Percentiles rank a stretch among this genome's conserved stretches.
These are phyloP conservation scores for Butastur rufipennis DNA, from an alignment of 2,113 vertebrate species.

Conservation along the genomic window DNA sequence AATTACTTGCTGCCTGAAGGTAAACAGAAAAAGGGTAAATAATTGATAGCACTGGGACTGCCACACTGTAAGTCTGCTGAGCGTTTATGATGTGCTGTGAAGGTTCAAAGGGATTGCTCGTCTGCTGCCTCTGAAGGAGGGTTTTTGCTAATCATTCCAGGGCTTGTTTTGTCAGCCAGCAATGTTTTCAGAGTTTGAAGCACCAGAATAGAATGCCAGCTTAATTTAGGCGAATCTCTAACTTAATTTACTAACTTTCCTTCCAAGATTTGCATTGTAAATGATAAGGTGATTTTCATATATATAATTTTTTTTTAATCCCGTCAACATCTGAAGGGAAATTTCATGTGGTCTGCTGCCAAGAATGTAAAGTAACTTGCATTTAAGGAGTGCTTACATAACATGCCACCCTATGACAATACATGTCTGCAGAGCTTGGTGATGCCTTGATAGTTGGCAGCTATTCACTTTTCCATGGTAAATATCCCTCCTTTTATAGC, in stretches of 20 bases:
- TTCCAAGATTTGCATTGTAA: constrained; percentile 62
- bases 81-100: constrained; percentile 55
- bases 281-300: constrained; percentile 60
- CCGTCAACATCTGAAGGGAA: constrained; percentile 52
- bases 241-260: constrained; percentile 56
- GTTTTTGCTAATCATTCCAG: constrained; percentile 51
- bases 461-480: background rate
- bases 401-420: constrained; percentile 15
- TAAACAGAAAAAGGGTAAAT: constrained; percentile 84
- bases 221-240: constrained; percentile 58
- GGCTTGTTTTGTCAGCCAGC: constrained; percentile 58
- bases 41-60: constrained; percentile 80
- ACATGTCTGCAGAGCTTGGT: background rate
- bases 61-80: constrained; percentile 54
- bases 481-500: background rate
- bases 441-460: background rate
- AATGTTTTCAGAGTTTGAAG: constrained; percentile 44
- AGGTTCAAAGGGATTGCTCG: constrained; percentile 60
- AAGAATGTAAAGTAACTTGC: constrained; percentile 39
- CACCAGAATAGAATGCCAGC: constrained; percentile 52
- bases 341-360: constrained; percentile 53
- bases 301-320: background rate
- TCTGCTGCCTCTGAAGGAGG: constrained; percentile 54
- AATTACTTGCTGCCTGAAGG: constrained; percentile 84
- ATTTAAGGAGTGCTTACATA: constrained; percentile 25